These are phyloP conservation scores for Montipora capitata DNA, from an alignment of 92 coral and sea anemone genomes.

Conservation along the genomic window DNA sequence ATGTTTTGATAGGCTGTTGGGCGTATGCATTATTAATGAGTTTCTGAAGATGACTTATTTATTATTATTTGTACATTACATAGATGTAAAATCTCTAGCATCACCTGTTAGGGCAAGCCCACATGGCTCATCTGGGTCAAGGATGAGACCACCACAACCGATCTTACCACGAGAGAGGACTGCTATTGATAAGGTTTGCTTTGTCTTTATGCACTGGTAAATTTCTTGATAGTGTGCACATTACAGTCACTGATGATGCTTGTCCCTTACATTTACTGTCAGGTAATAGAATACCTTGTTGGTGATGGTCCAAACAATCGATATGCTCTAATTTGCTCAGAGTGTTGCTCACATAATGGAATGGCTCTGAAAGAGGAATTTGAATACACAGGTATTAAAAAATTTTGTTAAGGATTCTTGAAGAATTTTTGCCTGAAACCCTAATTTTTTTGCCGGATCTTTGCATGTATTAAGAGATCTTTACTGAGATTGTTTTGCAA, in stretches of 20 bases:
- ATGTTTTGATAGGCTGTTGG: too few species aligned
- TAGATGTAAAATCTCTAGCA: conserved; percentile 28
- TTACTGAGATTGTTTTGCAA: too few species aligned
- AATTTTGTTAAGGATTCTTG: too few species aligned
- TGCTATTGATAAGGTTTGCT: conserved; percentile 88
- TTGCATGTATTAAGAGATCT: too few species aligned
- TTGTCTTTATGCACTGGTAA: background rate
- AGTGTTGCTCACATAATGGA: conserved; percentile 96
- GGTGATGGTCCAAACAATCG: conserved; percentile 99
- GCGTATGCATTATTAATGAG: too few species aligned
- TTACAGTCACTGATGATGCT: background rate
- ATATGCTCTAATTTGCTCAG: conserved; percentile 94
- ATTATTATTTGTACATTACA: too few species aligned
- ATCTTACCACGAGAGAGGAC: conserved; percentile 91
- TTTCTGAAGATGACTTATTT: too few species aligned
- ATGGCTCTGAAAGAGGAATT: conserved; percentile 99
- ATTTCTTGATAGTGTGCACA: background rate
- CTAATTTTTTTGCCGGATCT: too few species aligned
- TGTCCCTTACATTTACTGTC: background rate
- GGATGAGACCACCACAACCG: conserved; percentile 87
- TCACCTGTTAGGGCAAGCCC: conserved; percentile 18
- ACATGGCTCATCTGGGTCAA: conserved; percentile 47
- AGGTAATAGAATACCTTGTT: conserved; percentile 97
- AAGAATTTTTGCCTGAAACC: too few species aligned
- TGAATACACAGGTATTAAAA: conserved; percentile 74